Evolutionary conservation across 2,797 vertebrate genomes (phyloP).

Genomic region (Jordanella pulchra): DNA sequence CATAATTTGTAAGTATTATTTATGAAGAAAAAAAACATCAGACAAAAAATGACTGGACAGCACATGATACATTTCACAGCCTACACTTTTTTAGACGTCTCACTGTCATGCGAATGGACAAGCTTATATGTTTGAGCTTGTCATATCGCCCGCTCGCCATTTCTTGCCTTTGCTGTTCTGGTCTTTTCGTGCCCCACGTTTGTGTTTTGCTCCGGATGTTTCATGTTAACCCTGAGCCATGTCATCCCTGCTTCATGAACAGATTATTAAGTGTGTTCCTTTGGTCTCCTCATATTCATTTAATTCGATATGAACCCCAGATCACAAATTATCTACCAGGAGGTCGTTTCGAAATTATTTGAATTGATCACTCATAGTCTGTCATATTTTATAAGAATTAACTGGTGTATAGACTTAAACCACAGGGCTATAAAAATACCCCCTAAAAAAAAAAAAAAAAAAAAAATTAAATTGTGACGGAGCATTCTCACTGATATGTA

Average conservation of each 20-base stretch:
- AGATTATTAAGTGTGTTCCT: background rate
- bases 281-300: background rate
- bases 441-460: background rate
- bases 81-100: slow-evolving; percentile 37
- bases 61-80: slow-evolving; percentile 32
- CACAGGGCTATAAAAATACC: background rate
- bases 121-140: slow-evolving; percentile 20
- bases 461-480: background rate
- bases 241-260: background rate
- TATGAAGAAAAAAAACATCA: background rate
- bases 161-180: background rate
- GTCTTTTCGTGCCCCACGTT: background rate
- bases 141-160: too few species aligned
- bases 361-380: background rate
- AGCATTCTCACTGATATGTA: background rate
- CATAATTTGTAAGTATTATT: background rate
- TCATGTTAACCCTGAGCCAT: background rate
- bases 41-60: background rate
- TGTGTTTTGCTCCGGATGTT: background rate
- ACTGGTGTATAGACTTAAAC: background rate
- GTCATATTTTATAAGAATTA: background rate
- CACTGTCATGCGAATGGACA: slow-evolving; percentile 32
- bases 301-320: background rate
- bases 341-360: background rate
- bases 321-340: background rate